Base-by-base conservation (phyloP, 2,888 invertebrate species). In the Epinotia ramella region DNA sequence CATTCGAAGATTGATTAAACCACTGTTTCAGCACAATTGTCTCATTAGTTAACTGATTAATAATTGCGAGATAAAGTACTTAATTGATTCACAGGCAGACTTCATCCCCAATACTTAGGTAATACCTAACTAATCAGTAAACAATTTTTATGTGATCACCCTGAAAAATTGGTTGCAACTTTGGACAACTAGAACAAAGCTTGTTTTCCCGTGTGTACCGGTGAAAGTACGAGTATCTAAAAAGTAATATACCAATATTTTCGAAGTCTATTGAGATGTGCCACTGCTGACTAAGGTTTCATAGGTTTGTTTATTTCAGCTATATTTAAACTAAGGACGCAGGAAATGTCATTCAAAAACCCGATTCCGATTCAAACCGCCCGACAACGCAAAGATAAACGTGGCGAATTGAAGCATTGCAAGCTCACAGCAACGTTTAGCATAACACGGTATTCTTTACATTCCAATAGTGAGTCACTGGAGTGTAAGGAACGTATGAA, bases 401-500 rank as follows among this genome's bases (percentile, higher is more conserved):
- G 44, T 20, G 57, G 59, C 18, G 18, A 64, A 67, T 67, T 40
- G 67, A 66, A 65, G 46, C 56, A 67, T 6, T 40, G 20, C 57
- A 20, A 18, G 20, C 57, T 57, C 20, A 57, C 20, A 57, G 56
- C 67, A 24, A 56, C 40, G 71, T 66, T 71, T 65, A 74, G 57
- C 76, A 76, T 62, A 63, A 57, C 76, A 72, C 65, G 49, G 56
- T 62, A 33, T 76, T 70, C 67, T 72, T 76, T 76, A 76, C 76
- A 76, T 72, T 76, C 71, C 72, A 76, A 72, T 56, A 72, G 71
- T 76, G 76, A 72, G 57, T 56, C 76, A 76, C 63, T 63, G 67
- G 72, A 72, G 76, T 67, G 76, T 76, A 33, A 76, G 76, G 33
- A 63, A 76, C 75, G 57, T 75, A 70, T 66, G 67, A 46, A 67